A percentile compares a stretch with the other conserved stretches of the same genome.
Conservation (phyloP, 1,140 invertebrate genomes). For the Ptiloglossa arizonensis region DNA sequence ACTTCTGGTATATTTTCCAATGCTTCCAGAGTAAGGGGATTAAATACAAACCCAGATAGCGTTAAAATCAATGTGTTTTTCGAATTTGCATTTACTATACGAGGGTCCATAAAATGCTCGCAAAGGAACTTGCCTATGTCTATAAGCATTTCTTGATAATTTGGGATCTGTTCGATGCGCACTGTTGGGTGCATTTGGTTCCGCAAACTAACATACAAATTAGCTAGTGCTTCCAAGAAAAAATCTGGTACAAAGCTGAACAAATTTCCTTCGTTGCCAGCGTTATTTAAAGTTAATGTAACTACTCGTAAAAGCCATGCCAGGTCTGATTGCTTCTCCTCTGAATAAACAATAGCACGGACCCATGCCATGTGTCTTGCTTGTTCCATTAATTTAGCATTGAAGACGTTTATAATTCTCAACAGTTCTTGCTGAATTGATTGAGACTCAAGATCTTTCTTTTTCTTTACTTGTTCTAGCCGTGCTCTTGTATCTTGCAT, state of each 20-base stretch:
- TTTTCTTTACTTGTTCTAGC: constrained; percentile 72
- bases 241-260: constrained; percentile 92
- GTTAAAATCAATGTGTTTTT: constrained; percentile 90
- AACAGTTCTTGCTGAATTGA: constrained; percentile 80
- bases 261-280: constrained; percentile 85
- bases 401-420: constrained; percentile 82
- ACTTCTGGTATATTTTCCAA: constrained; percentile 85
- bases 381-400: constrained; percentile 83
- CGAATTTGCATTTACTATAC: constrained; percentile 89
- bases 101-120: constrained; percentile 88
- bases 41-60: constrained; percentile 87
- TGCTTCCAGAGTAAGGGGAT: constrained; percentile 83
- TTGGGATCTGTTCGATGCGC: constrained; percentile 83
- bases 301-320: constrained; percentile 85
- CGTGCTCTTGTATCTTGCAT: constrained; percentile 81
- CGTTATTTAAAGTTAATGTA: constrained; percentile 82
- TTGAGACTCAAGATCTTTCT: constrained; percentile 66
- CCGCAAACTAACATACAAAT: constrained; percentile 84
- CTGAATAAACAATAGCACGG: constrained; percentile 83
- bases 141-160: constrained; percentile 82
- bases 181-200: constrained; percentile 86
- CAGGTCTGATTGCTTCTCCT: constrained; percentile 84
- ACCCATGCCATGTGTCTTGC: constrained; percentile 86
- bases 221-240: constrained; percentile 89
- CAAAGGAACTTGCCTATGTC: constrained; percentile 88